phyloP scores from a whole-genome alignment of 2,888 invertebrate genomes.

The Mactromeris polynyma region DNA sequence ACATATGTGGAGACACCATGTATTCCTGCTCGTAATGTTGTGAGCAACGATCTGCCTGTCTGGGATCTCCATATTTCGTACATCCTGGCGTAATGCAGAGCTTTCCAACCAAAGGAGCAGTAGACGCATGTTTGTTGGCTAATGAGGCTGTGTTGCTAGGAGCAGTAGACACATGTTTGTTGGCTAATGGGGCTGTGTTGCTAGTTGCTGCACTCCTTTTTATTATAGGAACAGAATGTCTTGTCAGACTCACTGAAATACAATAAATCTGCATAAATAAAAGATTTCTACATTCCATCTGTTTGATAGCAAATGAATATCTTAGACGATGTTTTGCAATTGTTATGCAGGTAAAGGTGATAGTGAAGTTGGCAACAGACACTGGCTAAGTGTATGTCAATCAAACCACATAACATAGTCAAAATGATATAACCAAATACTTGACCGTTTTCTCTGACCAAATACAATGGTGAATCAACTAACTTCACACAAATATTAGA shows the following conservation, averaged over 20 bases:
- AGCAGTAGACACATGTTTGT: not conserved
- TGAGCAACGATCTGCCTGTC: slow-evolving; percentile 66
- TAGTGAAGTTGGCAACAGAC: too few species aligned
- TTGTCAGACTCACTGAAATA: not conserved
- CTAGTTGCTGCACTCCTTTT: not conserved
- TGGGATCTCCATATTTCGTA: slow-evolving; percentile 71
- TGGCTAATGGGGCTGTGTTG: not conserved
- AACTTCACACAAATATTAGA: too few species aligned
- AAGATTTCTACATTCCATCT: not conserved
- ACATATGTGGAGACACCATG: slow-evolving; percentile 19
- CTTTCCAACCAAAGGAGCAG: slow-evolving; percentile 30
- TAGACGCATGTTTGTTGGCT: not conserved
- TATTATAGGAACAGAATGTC: not conserved
- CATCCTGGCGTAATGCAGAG: slow-evolving; percentile 69
- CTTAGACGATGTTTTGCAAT: not conserved
- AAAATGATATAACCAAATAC: too few species aligned
- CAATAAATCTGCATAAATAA: not conserved
- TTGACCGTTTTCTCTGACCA: too few species aligned
- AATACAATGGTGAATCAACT: too few species aligned
- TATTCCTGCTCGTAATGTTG: slow-evolving; percentile 60
- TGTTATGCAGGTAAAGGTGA: not conserved
- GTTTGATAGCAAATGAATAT: not conserved
- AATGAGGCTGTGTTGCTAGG: slow-evolving; percentile 25
- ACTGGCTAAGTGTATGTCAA: too few species aligned
- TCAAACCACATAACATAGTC: too few species aligned